phyloP scores from a whole-genome alignment of 2,888 invertebrate genomes.

The Athalia rosae region DNA sequence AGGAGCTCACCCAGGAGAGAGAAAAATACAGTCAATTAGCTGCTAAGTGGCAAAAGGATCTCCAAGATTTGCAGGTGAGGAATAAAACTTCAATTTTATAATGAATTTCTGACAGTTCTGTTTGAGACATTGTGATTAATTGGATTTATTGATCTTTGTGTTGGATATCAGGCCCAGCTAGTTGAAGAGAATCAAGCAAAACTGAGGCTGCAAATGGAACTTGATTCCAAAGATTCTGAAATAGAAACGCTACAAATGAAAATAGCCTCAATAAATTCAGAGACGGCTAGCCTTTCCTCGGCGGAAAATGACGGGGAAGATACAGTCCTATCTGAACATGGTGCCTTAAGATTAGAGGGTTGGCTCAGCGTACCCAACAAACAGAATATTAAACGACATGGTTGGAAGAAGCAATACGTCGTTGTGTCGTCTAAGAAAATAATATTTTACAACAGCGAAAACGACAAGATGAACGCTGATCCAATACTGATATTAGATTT shows the following conservation, averaged over 20 bases:
- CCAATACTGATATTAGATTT: conserved; percentile 96
- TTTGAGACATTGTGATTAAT: not conserved
- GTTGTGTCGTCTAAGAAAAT: conserved; percentile 98
- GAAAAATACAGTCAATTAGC: conserved; percentile 95
- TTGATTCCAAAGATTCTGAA: conserved; percentile 97
- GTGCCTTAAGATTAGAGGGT: conserved; percentile 90
- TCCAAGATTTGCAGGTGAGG: conserved; percentile 82
- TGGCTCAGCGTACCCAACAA: conserved; percentile 97
- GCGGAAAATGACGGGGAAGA: conserved; percentile 90
- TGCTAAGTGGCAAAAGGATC: conserved; percentile 87
- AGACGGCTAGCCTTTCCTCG: conserved; percentile 93
- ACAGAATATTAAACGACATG: conserved; percentile 95
- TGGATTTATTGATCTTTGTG: conserved; percentile 21
- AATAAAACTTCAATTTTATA: not conserved
- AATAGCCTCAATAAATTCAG: conserved; percentile 85
- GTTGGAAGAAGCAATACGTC: conserved; percentile 98
- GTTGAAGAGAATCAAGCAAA: conserved; percentile 87
- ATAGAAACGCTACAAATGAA: conserved; percentile 94
- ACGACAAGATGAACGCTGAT: conserved; percentile 94
- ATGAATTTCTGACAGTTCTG: not conserved
- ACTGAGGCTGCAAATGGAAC: conserved; percentile 93
- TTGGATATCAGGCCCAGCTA: conserved; percentile 82
- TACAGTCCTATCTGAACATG: conserved; percentile 78
- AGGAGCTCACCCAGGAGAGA: conserved; percentile 94
- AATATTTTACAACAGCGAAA: conserved; percentile 96